Conservation (phyloP, 2,113 vertebrate genomes). For the Tricholaema leucomelas region DNA sequence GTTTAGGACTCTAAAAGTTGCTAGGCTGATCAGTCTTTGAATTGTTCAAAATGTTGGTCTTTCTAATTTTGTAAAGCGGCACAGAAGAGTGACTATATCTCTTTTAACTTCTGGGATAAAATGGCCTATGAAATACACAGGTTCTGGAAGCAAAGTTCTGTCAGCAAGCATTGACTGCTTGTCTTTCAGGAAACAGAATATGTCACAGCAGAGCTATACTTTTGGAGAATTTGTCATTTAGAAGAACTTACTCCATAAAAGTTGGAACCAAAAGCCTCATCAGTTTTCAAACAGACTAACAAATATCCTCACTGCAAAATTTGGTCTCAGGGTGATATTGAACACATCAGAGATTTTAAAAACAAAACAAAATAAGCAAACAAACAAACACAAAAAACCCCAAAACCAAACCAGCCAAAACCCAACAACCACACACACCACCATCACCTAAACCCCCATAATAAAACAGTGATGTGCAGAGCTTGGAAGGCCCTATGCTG, state of each 20-base stretch:
- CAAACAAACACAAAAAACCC: too few species aligned
- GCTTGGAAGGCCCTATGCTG: background rate
- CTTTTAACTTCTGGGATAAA: background rate
- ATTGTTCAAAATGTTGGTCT: background rate
- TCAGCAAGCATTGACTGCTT: background rate
- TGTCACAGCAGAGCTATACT: background rate
- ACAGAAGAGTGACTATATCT: background rate
- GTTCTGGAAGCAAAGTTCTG: background rate
- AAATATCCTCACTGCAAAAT: background rate
- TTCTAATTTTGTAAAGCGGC: background rate
- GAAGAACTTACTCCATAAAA: background rate
- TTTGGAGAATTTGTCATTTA: background rate
- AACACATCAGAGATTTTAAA: background rate
- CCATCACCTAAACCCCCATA: background rate
- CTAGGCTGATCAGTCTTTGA: background rate
- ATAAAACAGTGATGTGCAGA: background rate
- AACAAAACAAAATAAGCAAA: background rate
- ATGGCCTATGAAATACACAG: rapidly evolving
- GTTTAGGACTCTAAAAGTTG: background rate
- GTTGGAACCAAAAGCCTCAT: background rate
- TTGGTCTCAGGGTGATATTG: rapidly evolving
- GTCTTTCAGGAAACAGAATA: background rate
- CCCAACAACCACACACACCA: too few species aligned
- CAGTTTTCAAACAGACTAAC: background rate
- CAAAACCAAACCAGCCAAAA: too few species aligned